These are phyloP conservation scores for Hydriomena furcata DNA, from an alignment of 2,888 invertebrate genomes.

Conservation along the genomic window DNA sequence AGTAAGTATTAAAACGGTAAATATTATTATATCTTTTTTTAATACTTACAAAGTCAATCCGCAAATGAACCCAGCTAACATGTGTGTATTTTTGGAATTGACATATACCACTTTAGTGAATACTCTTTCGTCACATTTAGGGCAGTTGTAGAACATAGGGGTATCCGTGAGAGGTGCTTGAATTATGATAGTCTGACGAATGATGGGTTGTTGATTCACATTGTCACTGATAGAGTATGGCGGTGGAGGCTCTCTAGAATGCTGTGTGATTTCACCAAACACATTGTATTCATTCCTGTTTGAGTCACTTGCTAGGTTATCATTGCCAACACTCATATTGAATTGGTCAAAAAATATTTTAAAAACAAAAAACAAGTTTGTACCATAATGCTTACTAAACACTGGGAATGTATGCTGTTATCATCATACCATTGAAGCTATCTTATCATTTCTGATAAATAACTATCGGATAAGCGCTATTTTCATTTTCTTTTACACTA, in stretches of 20 bases:
- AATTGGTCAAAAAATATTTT: conserved; percentile 29
- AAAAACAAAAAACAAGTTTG: conserved; percentile 28
- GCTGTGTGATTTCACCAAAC: conserved; percentile 40
- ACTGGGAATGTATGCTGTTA: conserved; percentile 44
- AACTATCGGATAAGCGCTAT: conserved; percentile 36
- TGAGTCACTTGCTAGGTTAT: conserved; percentile 40
- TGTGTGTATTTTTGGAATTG: conserved; percentile 69
- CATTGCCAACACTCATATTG: conserved; percentile 47
- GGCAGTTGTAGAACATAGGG: conserved; percentile 61
- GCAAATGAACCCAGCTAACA: conserved; percentile 72
- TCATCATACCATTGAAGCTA: conserved; percentile 43
- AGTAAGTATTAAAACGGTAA: no score
- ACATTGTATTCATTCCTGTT: conserved; percentile 38
- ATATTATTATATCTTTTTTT: no score
- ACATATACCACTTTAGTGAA: conserved; percentile 65
- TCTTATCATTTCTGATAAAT: conserved; percentile 57
- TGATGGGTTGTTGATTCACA: conserved; percentile 45
- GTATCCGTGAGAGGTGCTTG: conserved; percentile 54
- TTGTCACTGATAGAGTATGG: conserved; percentile 51
- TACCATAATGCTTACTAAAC: conserved; percentile 46
- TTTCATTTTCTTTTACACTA: conserved; percentile 24
- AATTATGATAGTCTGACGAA: conserved; percentile 58
- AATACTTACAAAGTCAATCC: conserved; percentile 71
- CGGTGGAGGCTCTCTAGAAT: conserved; percentile 60
- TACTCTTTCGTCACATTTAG: conserved; percentile 57